A percentile compares a stretch with the other conserved stretches of the same genome.
phyloP scores from a whole-genome alignment of 2,797 vertebrate species.

The Lindbergichthys nudifrons region DNA sequence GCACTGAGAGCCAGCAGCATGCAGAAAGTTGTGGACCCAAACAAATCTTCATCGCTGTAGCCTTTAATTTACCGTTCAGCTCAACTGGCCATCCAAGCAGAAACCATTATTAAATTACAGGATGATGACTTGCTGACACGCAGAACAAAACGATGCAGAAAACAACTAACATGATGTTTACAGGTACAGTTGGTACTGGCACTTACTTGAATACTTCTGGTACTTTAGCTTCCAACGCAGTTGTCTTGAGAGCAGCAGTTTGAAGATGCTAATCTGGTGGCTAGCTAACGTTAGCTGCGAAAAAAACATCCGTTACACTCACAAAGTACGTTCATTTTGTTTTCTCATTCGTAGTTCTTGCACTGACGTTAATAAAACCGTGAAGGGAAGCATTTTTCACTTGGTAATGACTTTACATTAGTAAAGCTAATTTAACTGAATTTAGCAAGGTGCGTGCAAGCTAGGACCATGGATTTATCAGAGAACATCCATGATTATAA shows the following conservation, averaged over 20 bases:
- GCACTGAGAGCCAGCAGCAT: neutral
- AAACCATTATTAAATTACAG: neutral
- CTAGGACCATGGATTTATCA: no score
- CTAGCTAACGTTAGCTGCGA: neutral
- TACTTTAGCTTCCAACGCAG: neutral
- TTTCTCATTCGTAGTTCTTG: neutral
- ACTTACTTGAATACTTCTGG: neutral
- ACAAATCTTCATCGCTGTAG: neutral
- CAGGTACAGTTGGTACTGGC: neutral
- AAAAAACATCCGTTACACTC: neutral
- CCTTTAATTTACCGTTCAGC: neutral
- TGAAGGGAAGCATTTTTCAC: neutral
- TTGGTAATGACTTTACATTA: neutral
- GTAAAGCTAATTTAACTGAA: fast-evolving
- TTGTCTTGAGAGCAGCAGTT: neutral
- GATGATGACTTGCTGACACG: neutral
- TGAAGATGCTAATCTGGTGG: neutral
- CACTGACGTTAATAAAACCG: neutral
- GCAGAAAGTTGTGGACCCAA: neutral
- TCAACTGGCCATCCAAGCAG: neutral
- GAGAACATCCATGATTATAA: neutral
- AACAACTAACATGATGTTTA: neutral
- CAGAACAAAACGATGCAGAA: neutral
- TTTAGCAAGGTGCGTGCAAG: neutral
- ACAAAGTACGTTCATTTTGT: no score